phyloP scores from a whole-genome alignment of 2,888 invertebrate species.

The Drosophila melanosoma region DNA sequence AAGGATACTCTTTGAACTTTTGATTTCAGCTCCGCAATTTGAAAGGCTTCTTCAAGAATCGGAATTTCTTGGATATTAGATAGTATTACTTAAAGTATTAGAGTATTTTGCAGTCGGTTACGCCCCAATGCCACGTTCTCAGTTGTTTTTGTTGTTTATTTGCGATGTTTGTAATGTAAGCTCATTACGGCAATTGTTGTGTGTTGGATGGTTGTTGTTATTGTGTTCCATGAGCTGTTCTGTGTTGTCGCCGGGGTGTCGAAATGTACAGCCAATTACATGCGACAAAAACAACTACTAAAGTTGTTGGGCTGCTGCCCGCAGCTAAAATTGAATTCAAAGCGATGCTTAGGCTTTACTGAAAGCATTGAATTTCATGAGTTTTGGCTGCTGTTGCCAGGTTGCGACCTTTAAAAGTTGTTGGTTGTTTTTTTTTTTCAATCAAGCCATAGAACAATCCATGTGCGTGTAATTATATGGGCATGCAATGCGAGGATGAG shows the following conservation, averaged over 20 bases:
- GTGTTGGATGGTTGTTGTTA: constrained; percentile 29
- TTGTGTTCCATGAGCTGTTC: constrained; percentile 39
- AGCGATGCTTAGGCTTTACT: constrained; percentile 52
- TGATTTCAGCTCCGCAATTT: neutral
- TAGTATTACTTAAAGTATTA: neutral
- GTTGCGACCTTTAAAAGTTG: constrained; percentile 54
- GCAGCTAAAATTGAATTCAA: constrained; percentile 73
- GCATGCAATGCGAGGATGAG: constrained; percentile 60
- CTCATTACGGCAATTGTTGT: constrained; percentile 68
- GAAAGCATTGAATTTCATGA: constrained; percentile 77
- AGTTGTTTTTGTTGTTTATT: constrained; percentile 1
- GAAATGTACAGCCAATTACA: constrained; percentile 79
- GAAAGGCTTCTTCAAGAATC: neutral
- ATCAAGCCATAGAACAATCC: constrained; percentile 33
- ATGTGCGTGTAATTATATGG: constrained; percentile 67
- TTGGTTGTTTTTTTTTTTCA: constrained; percentile 9
- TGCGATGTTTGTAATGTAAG: constrained; percentile 67
- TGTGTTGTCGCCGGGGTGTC: constrained; percentile 76
- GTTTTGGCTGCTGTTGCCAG: constrained; percentile 46
- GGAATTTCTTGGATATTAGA: neutral
- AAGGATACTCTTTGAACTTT: neutral
- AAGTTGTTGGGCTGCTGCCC: constrained; percentile 39
- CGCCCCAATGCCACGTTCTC: neutral
- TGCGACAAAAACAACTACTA: constrained; percentile 62
- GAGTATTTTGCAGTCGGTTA: neutral